Evolutionary conservation across 2,888 invertebrate species (phyloP), one percentile per base, ranked within the genome.

Genomic region (Cephus sareptanus): DNA sequence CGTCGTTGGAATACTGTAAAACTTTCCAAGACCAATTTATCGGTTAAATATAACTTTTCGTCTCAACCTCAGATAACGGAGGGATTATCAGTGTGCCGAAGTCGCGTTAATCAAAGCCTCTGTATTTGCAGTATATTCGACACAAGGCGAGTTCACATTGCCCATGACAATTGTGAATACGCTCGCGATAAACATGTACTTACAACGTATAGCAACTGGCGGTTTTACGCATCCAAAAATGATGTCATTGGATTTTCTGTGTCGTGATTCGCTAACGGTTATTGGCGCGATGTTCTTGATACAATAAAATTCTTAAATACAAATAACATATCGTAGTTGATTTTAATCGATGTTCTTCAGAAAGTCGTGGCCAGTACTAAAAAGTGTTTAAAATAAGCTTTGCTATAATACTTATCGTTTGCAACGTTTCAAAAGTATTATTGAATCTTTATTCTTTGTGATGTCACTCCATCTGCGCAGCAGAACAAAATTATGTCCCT

Each of bases 21-120:
- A 56, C 56, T 23, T 56, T 23, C 56, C 40, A 40, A 56, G 23
- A 56, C 23, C 15, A 56, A 56, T 56, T 56, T 9, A 56, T 56
- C 56, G 23, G 56, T 56, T 56, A 56, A 56, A 56, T 56, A 23
- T 56, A 56, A 56, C 56, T 56, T 56, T 56, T 56, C 23, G 56
- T 23, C 56, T 56, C 56, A 56, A 56, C 56, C 23, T 56, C 23
- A 56, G 56, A 80, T 85, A 87, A 80, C 87, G 89, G 56, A 89
- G 88, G 88, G 89, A 84, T 75, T 81, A 89, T 68, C 34, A 71
- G 74, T 37, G 68, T n/a, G 35, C 73, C 40, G 73, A 74, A 75
- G 71, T 33, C 33, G 56, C 82, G 83, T 76, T 86, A 83, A 79
- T 78, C 75, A 76, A 78, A 79, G 76, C 34, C 6, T 34, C 9